phyloP scores from a whole-genome alignment of 2,888 invertebrate genomes.

The Cataglyphis cursor region DNA sequence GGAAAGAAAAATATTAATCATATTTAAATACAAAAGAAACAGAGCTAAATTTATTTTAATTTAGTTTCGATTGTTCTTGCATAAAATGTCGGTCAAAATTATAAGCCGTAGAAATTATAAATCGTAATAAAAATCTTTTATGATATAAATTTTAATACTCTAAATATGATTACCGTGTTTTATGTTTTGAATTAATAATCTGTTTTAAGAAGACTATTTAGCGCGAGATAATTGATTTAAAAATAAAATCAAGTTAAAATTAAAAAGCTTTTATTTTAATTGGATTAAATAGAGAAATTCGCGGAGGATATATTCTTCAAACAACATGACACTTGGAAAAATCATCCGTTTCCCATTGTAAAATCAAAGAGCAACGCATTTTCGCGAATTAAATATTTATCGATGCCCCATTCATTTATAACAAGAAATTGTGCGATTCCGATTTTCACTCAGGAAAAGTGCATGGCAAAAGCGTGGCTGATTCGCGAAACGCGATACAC shows the following conservation, averaged over 20 bases:
- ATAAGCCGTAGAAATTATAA: too few species aligned
- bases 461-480: constrained; percentile 35
- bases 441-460: constrained; percentile 29
- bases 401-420: constrained; percentile 14
- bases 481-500: constrained; percentile 40
- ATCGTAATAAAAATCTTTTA: background rate
- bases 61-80: background rate
- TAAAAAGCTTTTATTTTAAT: background rate
- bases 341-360: constrained; percentile 7
- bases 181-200: background rate
- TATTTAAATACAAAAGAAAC: background rate
- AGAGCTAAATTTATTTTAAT: background rate
- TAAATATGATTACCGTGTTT: background rate
- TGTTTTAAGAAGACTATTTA: background rate
- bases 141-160: background rate
- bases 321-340: background rate
- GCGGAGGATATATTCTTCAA: background rate
- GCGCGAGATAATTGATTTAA: background rate
- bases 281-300: background rate
- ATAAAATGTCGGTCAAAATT: background rate
- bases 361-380: background rate
- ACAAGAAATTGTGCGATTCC: constrained; percentile 27
- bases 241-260: background rate
- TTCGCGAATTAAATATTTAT: constrained; percentile 28
- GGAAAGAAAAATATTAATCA: background rate